Evolutionary conservation across 2,113 vertebrate species (phyloP), one percentile per base, ranked within the genome.

Genomic region (Pelecanoides urinatrix): DNA sequence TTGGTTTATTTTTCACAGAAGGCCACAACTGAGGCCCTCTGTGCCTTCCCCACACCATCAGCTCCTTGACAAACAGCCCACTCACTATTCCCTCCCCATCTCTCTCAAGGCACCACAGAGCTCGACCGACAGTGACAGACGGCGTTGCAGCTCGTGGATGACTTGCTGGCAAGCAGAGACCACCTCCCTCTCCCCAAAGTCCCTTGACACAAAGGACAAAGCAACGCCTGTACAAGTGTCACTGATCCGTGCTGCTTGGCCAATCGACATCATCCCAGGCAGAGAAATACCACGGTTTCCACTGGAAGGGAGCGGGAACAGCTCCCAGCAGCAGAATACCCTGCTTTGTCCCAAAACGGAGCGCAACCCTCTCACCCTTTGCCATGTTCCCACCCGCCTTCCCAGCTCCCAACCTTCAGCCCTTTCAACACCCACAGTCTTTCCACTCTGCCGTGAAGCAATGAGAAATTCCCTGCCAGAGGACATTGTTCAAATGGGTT

Each of bases 381-480:
- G 89, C 89, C 62, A 32, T 47, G n/a, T 79, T 96, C 76, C 63
- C 79, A 90, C 85, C 22, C 29, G 10, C 76, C 78, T 86, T 93
- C 83, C 84, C 92, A 75, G 80, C 74, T 95, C 75, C 85, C 92
- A 95, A 7, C 58, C 62, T 90, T 90, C 86, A 92, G 67, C 76
- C 72, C 75, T 95, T 86, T 92, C 77, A 86, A 97, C 96, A 89
- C 96, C 96, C 96, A 97, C 97, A 53, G 82, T 88, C 81, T 96
- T 97, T 97, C 94, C 96, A 96, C 79, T 94, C 80, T 61, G 50
- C 77, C 5, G 5, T 1, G 0, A 50, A 93, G 67, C 5, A 0
- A 82, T 38, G 81, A 84, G 90, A 96, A 96, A 94, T 95, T 95
- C 94, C 88, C 86, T 88, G 86, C 94, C 83, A 91, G 78, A 90